Conservation (phyloP, 2,888 invertebrate species). For the Heliconius sara region DNA sequence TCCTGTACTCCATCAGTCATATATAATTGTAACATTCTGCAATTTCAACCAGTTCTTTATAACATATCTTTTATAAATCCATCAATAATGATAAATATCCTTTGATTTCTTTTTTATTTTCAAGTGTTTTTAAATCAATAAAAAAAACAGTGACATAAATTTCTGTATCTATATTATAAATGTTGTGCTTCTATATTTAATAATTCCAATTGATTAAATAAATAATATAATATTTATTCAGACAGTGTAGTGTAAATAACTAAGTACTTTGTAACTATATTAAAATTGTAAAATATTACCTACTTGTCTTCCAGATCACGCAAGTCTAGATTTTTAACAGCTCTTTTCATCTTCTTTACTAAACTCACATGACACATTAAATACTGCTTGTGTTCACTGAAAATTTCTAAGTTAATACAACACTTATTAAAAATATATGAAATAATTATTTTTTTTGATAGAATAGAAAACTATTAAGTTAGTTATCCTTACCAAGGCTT, state of each 20-base stretch:
- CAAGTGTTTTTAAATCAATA: no score
- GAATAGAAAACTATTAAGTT: not conserved
- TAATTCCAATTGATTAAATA: no score
- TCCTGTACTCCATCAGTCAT: slow-evolving; percentile 90
- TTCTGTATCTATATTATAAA: no score
- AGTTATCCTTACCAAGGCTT: not conserved
- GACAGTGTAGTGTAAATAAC: not conserved
- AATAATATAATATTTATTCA: no score
- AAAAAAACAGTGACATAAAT: no score
- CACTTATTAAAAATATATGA: not conserved
- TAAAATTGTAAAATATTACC: not conserved
- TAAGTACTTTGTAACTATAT: not conserved
- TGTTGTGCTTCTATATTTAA: no score
- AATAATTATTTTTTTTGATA: not conserved
- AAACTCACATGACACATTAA: not conserved
- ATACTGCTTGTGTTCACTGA: not conserved
- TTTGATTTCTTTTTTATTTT: not conserved
- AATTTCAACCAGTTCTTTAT: not conserved
- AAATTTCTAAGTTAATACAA: not conserved
- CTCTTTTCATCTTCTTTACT: not conserved
- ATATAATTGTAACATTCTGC: slow-evolving; percentile 62
- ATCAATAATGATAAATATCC: not conserved
- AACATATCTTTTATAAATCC: not conserved
- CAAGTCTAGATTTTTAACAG: not conserved
- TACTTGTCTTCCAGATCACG: not conserved